These are phyloP conservation scores for Callimorpha dominula DNA, from an alignment of 2,888 invertebrate species.

Conservation along the genomic window DNA sequence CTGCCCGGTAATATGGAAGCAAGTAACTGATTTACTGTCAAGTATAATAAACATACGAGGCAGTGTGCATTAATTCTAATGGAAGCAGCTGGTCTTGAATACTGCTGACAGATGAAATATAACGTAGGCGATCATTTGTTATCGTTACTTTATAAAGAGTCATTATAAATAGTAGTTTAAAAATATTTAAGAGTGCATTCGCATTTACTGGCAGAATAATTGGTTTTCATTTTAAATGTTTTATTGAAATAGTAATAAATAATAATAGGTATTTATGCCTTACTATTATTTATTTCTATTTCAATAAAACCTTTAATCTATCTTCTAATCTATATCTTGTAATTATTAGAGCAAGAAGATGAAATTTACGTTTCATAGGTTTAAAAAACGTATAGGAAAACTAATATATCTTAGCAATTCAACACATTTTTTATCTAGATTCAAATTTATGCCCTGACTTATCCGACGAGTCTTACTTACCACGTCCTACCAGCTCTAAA, in stretches of 20 bases:
- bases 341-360: not conserved
- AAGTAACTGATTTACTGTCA: slow-evolving; percentile 15
- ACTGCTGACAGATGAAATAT: slow-evolving; percentile 10
- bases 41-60: slow-evolving; percentile 3
- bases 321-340: not conserved
- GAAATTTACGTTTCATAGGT: too few species aligned
- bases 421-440: not conserved
- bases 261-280: too few species aligned
- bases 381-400: too few species aligned
- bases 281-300: too few species aligned
- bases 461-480: not conserved
- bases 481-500: not conserved
- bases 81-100: slow-evolving; percentile 11
- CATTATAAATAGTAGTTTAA: not conserved
- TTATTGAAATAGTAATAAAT: too few species aligned
- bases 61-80: slow-evolving; percentile 9
- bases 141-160: not conserved
- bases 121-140: not conserved
- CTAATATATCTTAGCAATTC: too few species aligned
- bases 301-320: too few species aligned
- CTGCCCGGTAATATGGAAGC: slow-evolving; percentile 12
- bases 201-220: not conserved
- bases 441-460: not conserved
- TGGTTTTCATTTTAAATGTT: too few species aligned
- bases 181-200: not conserved